phyloP scores from a whole-genome alignment of 2,888 invertebrate species.

The Drosophila engyochracea region DNA sequence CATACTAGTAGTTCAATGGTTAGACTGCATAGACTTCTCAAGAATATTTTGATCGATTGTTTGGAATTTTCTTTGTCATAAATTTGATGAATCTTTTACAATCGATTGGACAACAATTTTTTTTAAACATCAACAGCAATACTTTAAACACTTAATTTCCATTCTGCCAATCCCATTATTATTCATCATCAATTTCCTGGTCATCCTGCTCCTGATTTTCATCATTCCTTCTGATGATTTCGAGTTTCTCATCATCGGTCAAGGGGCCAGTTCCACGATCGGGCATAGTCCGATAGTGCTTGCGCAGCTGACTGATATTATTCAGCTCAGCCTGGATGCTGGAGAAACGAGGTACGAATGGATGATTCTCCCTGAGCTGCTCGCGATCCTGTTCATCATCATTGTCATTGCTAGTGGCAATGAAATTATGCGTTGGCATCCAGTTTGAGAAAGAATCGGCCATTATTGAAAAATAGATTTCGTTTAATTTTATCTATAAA shows the following conservation, averaged over 20 bases:
- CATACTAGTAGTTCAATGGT: neutral
- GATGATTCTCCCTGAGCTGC: constrained; percentile 4
- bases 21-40: neutral
- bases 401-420: constrained; percentile 1
- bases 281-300: constrained; percentile 14
- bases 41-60: neutral
- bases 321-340: constrained; percentile 25
- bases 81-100: neutral
- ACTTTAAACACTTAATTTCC: neutral
- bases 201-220: neutral
- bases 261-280: constrained; percentile 37
- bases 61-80: constrained; percentile 13
- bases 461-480: constrained; percentile 34
- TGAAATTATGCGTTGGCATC: constrained; percentile 29
- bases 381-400: constrained; percentile 20
- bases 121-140: neutral
- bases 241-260: constrained; percentile 54
- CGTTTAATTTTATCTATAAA: neutral
- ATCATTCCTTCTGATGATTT: constrained; percentile 29
- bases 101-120: neutral
- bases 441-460: constrained; percentile 37
- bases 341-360: constrained; percentile 8
- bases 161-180: neutral
- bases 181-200: constrained; percentile 15
- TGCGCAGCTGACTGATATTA: constrained; percentile 23